Conservation (phyloP, 2,888 invertebrate species). For the Metellina segmentata region DNA sequence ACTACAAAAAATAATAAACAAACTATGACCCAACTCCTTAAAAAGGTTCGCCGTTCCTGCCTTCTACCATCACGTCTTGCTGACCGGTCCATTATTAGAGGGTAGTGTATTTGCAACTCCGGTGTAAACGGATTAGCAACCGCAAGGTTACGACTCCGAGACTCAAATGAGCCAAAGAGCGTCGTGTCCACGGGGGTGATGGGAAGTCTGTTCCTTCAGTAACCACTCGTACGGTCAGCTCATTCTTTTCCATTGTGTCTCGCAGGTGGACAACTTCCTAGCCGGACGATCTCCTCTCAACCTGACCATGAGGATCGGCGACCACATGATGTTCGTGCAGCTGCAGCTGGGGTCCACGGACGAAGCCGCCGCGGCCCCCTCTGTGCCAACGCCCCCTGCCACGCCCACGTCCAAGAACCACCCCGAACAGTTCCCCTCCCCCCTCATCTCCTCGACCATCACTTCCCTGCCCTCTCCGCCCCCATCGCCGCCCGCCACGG, state of each 20-base stretch:
- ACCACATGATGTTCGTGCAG: slow-evolving; percentile 98
- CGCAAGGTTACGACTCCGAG: too few relatives aligned
- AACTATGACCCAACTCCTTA: too few relatives aligned
- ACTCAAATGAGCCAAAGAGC: too few relatives aligned
- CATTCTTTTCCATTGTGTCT: slow-evolving; percentile 57
- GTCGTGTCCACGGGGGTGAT: too few relatives aligned
- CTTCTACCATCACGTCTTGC: too few relatives aligned
- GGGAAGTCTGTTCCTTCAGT: too few relatives aligned
- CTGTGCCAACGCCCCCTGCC: slow-evolving; percentile 11
- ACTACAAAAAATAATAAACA: too few relatives aligned
- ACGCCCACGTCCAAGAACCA: slow-evolving; percentile 15
- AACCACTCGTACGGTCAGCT: too few relatives aligned
- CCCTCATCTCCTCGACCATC: slow-evolving; percentile 20
- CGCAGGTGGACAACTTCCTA: slow-evolving; percentile 94
- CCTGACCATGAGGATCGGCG: slow-evolving; percentile 95
- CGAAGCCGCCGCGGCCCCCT: slow-evolving; percentile 79
- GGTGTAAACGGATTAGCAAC: too few relatives aligned
- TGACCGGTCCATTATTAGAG: too few relatives aligned
- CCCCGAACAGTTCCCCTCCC: slow-evolving; percentile 39
- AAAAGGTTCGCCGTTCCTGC: too few relatives aligned
- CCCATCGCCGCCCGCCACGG: slow-evolving; percentile 73
- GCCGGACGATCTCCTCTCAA: slow-evolving; percentile 96
- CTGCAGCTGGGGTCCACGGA: slow-evolving; percentile 94
- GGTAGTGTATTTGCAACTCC: too few relatives aligned
- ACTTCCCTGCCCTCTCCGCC: slow-evolving; percentile 75